These are phyloP conservation scores for Heliconius aoede DNA, from an alignment of 2,888 invertebrate species.

Conservation along the genomic window DNA sequence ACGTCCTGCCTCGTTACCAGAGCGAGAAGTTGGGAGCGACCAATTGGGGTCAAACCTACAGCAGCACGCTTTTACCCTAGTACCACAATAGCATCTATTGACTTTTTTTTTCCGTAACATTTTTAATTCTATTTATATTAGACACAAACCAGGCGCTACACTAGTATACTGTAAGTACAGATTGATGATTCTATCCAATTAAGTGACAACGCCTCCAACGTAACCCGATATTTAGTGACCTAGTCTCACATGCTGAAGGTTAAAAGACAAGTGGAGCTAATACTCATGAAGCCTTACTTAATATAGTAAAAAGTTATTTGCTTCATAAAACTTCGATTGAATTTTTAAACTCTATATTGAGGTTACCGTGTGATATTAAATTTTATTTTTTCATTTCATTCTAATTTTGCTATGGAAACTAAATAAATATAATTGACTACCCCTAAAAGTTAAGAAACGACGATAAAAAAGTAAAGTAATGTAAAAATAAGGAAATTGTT, in stretches of 20 bases:
- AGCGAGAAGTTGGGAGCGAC: too few species aligned
- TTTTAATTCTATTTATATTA: background rate
- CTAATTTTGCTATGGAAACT: too few species aligned
- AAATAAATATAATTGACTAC: too few species aligned
- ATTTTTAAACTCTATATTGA: background rate
- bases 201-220: slow-evolving; percentile 44
- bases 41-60: too few species aligned
- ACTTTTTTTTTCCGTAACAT: too few species aligned
- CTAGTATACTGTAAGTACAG: slow-evolving; percentile 32
- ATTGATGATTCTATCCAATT: slow-evolving; percentile 55
- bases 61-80: background rate
- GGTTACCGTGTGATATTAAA: too few species aligned
- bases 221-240: slow-evolving; percentile 41
- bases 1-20: too few species aligned
- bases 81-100: background rate
- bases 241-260: slow-evolving; percentile 29
- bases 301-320: slow-evolving; percentile 10
- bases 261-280: slow-evolving; percentile 35
- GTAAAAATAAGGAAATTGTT: too few species aligned
- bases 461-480: too few species aligned
- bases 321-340: background rate
- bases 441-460: too few species aligned
- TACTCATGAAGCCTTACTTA: slow-evolving; percentile 31
- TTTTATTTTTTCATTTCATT: too few species aligned
- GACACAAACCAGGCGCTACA: background rate